Base-by-base conservation (phyloP, 1,140 invertebrate species). In the Mamestra configurata region DNA sequence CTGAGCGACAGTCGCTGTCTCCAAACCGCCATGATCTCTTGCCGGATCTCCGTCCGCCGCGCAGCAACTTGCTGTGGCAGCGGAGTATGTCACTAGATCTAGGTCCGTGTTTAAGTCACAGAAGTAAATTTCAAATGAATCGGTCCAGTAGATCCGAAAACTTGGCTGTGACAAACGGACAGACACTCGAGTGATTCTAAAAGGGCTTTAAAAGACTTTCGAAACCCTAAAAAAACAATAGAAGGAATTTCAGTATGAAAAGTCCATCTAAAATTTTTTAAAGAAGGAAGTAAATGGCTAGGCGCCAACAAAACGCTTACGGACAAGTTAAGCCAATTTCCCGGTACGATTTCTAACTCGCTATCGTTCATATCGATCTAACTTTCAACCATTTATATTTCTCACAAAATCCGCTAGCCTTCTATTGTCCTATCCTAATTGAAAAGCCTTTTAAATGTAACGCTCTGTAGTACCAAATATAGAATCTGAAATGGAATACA, bases 251-350 rank as follows among this genome's bases (percentile, higher is more conserved):
- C 4, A n/a, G 22, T 55, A 55, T 24, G 53, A 24, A 24, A 55
- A 24, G 22, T 24, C 11, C 24, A 55, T 27, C 20, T 6, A 24
- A 55, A 55, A 20, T 22, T 24, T 55, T 55, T 11, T 10, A 55
- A 55, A 24, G 53, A 27, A 55, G 4, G 2, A 18, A 24, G n/a
- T 64, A 40, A 10, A 8, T 64, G 35, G 18, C 18, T 8, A 22
- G 59, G n/a, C 10, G 27, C 59, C 59, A 35, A 64, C 59, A 40
- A 64, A 64, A 64, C 35, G 35, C 8, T 24, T 18, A 55, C 22
- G 20, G 53, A 49, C 53, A 55, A 55, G 22, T 40, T 64, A 40
- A 64, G 35, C 18, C 35, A 18, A 64, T 18, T 64, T 64, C 31
- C 35, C 35, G 35, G 8, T 37, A 37, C 59, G 31, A 64, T 64